These are phyloP conservation scores for Simalia tracyae DNA, from an alignment of 2,797 vertebrate species.

Conservation along the genomic window DNA sequence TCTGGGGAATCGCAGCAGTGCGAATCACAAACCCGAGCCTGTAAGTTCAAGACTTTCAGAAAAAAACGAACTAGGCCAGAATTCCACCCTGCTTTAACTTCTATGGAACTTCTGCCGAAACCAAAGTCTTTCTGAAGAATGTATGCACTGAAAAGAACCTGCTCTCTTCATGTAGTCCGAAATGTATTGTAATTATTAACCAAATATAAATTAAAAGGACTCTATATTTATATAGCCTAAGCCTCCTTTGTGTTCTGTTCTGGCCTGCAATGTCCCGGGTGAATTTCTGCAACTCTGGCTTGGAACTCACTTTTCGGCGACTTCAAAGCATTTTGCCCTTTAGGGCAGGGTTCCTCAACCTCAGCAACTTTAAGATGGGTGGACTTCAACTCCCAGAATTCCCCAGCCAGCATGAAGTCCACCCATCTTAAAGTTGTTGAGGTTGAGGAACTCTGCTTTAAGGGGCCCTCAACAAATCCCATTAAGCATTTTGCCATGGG, in stretches of 20 bases:
- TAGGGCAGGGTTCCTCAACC: too few species aligned
- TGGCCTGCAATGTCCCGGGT: accelerated
- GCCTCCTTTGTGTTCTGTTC: slow-evolving; percentile 52
- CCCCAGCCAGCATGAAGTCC: too few species aligned
- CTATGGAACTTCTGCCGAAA: slow-evolving; percentile 53
- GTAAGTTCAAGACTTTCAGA: slow-evolving; percentile 8
- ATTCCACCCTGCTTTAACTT: slow-evolving; percentile 23
- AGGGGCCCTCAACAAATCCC: too few species aligned
- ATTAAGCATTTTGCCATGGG: too few species aligned
- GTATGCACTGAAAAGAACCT: slow-evolving; percentile 72
- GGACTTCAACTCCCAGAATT: too few species aligned
- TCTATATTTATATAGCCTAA: slow-evolving; percentile 75
- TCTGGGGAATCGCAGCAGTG: not conserved
- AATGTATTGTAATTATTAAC: slow-evolving; percentile 76
- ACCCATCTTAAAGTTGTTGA: too few species aligned
- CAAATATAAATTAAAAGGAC: slow-evolving; percentile 72
- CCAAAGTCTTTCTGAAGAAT: slow-evolving; percentile 63
- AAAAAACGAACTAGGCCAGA: slow-evolving; percentile 18
- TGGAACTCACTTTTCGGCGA: not conserved
- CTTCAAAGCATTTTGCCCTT: not conserved
- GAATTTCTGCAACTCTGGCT: not conserved
- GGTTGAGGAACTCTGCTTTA: too few species aligned
- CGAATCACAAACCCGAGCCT: slow-evolving; percentile 34
- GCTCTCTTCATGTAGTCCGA: slow-evolving; percentile 71
- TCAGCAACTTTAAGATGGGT: too few species aligned